A percentile compares a stretch with the other conserved stretches of the same genome.
These are phyloP conservation scores for Hippocampus guttulatus DNA, from an alignment of 2,113 vertebrate species.

Conservation along the genomic window DNA sequence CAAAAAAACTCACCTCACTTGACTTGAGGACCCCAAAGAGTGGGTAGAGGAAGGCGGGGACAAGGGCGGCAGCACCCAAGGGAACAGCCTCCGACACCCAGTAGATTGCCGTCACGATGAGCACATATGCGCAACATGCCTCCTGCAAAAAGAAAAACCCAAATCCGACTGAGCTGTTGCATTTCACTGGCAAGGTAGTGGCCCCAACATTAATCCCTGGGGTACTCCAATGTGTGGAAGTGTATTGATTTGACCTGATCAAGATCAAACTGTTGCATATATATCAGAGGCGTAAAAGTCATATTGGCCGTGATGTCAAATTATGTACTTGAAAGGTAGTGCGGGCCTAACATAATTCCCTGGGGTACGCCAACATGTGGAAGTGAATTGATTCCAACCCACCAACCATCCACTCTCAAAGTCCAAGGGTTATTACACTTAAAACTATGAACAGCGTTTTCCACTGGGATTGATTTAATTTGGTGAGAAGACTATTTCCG, in stretches of 20 bases:
- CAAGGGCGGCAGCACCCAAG: conserved; percentile 90
- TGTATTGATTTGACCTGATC: not conserved
- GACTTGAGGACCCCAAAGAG: conserved; percentile 96
- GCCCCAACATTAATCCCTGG: not conserved
- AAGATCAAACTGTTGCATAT: too few species aligned
- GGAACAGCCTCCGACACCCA: conserved; percentile 97
- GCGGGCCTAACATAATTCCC: not conserved
- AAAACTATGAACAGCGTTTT: not conserved
- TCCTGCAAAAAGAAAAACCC: conserved; percentile 71
- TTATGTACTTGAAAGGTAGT: not conserved
- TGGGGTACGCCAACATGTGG: not conserved
- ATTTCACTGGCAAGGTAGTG: not conserved
- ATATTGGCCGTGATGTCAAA: not conserved
- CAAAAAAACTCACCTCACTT: conserved; percentile 81
- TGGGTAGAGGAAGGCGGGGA: conserved; percentile 94
- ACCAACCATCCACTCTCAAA: not conserved
- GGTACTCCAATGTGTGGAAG: not conserved
- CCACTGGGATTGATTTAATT: conserved; percentile 3
- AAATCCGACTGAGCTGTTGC: too few species aligned
- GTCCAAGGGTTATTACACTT: not conserved
- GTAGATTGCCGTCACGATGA: conserved; percentile 89
- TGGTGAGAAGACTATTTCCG: conserved; percentile 6
- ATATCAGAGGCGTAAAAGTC: too few species aligned
- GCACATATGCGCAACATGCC: conserved; percentile 89
- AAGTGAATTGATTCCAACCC: not conserved